Evolutionary conservation across 2,888 invertebrate genomes (phyloP), one percentile per base, ranked within the genome.

Genomic region (Chaetogeoica ovagalla): DNA sequence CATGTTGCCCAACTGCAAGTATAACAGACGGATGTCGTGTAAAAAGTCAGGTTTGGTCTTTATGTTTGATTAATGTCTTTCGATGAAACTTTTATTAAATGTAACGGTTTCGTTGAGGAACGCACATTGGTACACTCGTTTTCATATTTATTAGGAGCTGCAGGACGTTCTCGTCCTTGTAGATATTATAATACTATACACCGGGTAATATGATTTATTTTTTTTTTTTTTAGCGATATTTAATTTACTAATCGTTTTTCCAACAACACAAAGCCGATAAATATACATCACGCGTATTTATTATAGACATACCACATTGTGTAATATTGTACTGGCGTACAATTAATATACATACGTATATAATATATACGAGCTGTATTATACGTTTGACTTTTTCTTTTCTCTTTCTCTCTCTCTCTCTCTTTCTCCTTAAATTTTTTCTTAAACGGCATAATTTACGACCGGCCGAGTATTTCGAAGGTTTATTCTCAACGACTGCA

Each of bases 381-480:
- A 30, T 15, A 48, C 63, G 52, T 74, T 63, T 65, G 74, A 74
- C 52, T 71, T 79, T 79, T 79, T 79, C 55, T 79, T 70, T 63
- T 62, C 39, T 60, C 39, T 62, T 23, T 77, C 55, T 68, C 55
- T 76, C 55, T 76, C 68, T 62, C 39, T 60, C 39, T 62, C 39
- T 60, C 39, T 62, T 23, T 77, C 55, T 68, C 55, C 68, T 62
- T 23, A 48, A 30, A 52, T 62, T 70, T 79, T 69, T 62, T 70
- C 63, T 55, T 79, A 79, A 79, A 79, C 57, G 77, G 69, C 70
- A 55, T 52, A 69, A 79, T 79, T 79, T 79, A 79, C 77, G 77
- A 70, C 70, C 70, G 70, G 11, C 39, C 70, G 55, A 57, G 70
- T 63, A 70, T 79, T 79, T 79, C 63, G 77, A 79, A 70, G 77